Evolutionary conservation across 2,888 invertebrate genomes (phyloP).

Genomic region (Anarsia innoxiella): DNA sequence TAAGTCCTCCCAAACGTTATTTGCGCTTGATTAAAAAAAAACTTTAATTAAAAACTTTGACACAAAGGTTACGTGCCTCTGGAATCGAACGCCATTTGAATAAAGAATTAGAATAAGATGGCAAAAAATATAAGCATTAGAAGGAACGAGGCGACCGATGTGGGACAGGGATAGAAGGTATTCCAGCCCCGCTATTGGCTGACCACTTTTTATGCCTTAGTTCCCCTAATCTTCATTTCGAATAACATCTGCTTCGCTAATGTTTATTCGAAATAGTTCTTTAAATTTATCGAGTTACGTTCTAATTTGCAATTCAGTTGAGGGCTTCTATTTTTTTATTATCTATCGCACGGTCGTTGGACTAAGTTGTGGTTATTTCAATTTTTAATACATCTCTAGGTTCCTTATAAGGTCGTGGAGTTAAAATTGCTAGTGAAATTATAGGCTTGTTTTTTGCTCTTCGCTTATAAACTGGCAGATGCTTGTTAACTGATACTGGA

Average conservation of each 20-base stretch:
- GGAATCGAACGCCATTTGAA: slow-evolving; percentile 68
- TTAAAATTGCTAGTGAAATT: slow-evolving; percentile 7
- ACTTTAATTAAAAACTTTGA: slow-evolving; percentile 20
- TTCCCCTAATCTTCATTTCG: slow-evolving; percentile 74
- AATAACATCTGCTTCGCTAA: slow-evolving; percentile 67
- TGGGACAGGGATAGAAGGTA: slow-evolving; percentile 44
- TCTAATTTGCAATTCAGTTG: slow-evolving; percentile 52
- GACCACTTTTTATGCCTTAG: slow-evolving; percentile 72
- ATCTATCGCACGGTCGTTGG: slow-evolving; percentile 54
- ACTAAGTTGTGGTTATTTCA: slow-evolving; percentile 51
- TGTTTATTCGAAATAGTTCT: slow-evolving; percentile 66
- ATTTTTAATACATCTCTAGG: slow-evolving; percentile 65
- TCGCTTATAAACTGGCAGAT: slow-evolving; percentile 43
- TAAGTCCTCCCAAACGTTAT: not conserved
- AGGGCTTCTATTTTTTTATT: slow-evolving; percentile 45
- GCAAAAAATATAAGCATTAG: slow-evolving; percentile 73
- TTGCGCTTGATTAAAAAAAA: slow-evolving; percentile 5
- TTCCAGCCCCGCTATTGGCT: slow-evolving; percentile 54
- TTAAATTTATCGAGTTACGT: slow-evolving; percentile 61
- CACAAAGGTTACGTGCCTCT: slow-evolving; percentile 55
- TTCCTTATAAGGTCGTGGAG: slow-evolving; percentile 50
- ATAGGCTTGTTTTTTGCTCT: slow-evolving; percentile 39
- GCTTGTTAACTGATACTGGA: slow-evolving; percentile 22
- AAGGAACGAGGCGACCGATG: slow-evolving; percentile 48
- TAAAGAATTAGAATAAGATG: slow-evolving; percentile 71